Conservation (phyloP, 2,888 invertebrate species). For the Sisyra nigra region DNA sequence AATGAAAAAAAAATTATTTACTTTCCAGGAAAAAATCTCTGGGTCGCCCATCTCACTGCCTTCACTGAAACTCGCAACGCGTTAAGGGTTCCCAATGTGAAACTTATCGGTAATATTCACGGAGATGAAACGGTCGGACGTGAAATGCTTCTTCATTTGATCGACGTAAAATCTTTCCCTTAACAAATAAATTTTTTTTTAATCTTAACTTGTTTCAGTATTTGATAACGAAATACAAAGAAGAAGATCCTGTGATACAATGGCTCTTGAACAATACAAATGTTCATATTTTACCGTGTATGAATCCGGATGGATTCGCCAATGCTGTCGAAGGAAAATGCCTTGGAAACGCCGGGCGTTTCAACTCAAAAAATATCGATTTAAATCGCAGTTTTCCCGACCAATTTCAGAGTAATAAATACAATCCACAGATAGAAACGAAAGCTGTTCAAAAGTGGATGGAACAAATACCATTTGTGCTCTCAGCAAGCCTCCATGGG, state of each 20-base stretch:
- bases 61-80: conserved; percentile 19
- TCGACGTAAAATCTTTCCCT: conserved; percentile 27
- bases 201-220: conserved; percentile 25
- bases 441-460: conserved; percentile 41
- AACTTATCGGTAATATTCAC: conserved; percentile 58
- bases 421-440: conserved; percentile 36
- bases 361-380: conserved; percentile 21
- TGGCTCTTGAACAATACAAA: conserved; percentile 47
- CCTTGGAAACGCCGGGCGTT: conserved; percentile 18
- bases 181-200: background rate
- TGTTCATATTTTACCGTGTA: conserved; percentile 54
- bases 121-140: conserved; percentile 53
- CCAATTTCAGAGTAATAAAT: conserved; percentile 27
- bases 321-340: conserved; percentile 19
- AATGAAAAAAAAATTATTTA: too few species aligned
- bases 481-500: conserved; percentile 47
- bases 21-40: conserved; percentile 32
- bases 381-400: conserved; percentile 50
- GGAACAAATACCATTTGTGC: conserved; percentile 34
- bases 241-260: conserved; percentile 28
- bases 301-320: conserved; percentile 61
- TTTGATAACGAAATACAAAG: conserved; percentile 28
- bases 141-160: conserved; percentile 43
- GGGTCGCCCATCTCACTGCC: conserved; percentile 37
- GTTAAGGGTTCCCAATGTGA: conserved; percentile 44